Conservation (phyloP, 2,113 vertebrate species). For the Ophthalmolycus amberensis region DNA sequence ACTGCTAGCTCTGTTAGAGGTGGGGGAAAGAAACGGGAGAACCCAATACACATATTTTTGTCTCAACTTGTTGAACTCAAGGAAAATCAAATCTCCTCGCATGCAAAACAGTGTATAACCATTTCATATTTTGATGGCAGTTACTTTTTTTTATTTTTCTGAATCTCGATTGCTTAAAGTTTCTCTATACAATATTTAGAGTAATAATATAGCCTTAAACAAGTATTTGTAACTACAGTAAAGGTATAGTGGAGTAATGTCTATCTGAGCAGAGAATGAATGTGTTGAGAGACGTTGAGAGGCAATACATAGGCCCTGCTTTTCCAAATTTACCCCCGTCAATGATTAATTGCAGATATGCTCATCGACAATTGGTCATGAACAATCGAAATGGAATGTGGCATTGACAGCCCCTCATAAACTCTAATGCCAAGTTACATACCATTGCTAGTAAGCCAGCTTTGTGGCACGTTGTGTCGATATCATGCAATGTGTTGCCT, state of each 20-base stretch:
- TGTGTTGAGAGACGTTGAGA: not conserved
- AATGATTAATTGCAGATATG: not conserved
- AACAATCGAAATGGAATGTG: not conserved
- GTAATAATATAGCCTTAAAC: not conserved
- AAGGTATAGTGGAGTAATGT: not conserved
- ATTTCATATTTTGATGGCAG: not conserved
- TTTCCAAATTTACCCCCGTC: not conserved
- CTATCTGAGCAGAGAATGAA: not conserved
- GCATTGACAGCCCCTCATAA: not conserved
- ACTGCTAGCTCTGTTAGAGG: not conserved
- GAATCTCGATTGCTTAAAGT: not conserved
- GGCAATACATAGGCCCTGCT: not conserved
- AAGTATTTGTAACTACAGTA: not conserved
- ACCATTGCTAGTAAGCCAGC: not conserved
- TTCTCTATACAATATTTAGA: not conserved
- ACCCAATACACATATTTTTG: not conserved
- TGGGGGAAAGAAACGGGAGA: not conserved
- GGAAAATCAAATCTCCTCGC: not conserved
- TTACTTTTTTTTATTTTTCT: not conserved
- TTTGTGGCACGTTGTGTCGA: slow-evolving; percentile 8
- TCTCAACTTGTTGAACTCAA: not conserved
- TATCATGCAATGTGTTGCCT: not conserved
- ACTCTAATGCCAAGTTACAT: not conserved
- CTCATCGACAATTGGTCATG: not conserved
- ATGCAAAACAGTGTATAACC: not conserved